Conservation (phyloP, 1,140 invertebrate species). For the Drosophila tristis region DNA sequence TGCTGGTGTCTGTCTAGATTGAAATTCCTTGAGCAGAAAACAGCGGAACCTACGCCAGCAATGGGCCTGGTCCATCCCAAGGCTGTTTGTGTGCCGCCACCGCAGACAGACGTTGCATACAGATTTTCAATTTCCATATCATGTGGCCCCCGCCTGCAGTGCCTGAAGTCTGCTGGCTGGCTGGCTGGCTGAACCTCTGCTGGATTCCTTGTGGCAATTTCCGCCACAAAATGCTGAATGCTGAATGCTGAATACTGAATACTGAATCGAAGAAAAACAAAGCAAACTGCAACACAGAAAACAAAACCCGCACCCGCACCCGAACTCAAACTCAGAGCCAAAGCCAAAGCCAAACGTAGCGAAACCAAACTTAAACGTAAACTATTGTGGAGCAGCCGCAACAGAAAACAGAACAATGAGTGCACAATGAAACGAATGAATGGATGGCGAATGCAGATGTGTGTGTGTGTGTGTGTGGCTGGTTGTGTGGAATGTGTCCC, state of each 20-base stretch:
- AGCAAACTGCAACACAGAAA: constrained; percentile 1
- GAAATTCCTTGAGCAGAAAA: constrained; percentile 36
- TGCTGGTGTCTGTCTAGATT: constrained; percentile 33
- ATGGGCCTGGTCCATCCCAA: not conserved
- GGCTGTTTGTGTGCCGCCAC: not conserved
- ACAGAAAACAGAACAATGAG: constrained; percentile 20
- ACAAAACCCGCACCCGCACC: not conserved
- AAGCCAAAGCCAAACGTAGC: constrained; percentile 20
- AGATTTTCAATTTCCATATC: constrained; percentile 73
- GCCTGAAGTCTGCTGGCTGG: constrained; percentile 8
- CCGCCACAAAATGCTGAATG: constrained; percentile 45
- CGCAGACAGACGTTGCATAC: constrained; percentile 42
- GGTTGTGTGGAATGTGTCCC: no score
- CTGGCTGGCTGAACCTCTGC: not conserved
- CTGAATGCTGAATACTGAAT: no score
- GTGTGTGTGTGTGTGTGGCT: not conserved
- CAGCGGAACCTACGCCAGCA: constrained; percentile 21
- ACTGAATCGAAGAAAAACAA: constrained; percentile 7
- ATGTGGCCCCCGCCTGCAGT: constrained; percentile 24
- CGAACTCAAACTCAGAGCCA: not conserved
- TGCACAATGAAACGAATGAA: constrained; percentile 60
- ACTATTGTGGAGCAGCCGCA: constrained; percentile 18
- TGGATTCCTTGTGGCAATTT: constrained; percentile 55
- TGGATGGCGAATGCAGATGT: constrained; percentile 33
- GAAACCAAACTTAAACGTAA: not conserved